Percentiles rank a stretch among this genome's conserved stretches.
These are phyloP conservation scores for Patella ulyssiponensis DNA, from an alignment of 2,888 invertebrate species.

Conservation along the genomic window DNA sequence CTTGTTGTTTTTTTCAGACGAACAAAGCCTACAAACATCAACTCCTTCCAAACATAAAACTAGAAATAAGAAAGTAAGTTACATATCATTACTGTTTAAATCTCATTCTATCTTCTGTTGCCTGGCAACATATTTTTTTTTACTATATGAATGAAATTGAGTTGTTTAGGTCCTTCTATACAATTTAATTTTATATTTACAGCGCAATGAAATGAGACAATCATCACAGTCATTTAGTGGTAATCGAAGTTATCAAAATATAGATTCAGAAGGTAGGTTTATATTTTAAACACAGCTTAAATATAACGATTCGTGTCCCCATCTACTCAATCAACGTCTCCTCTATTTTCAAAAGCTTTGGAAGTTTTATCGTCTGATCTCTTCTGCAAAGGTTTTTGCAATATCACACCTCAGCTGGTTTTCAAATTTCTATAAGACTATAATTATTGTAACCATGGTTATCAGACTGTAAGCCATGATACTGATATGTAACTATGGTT, in stretches of 20 bases:
- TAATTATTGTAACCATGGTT: no score
- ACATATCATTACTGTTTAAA: no score
- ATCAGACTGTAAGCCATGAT: constrained; percentile 11
- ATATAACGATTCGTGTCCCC: no score
- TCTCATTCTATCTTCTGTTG: no score
- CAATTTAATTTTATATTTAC: not conserved
- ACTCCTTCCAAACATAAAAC: constrained; percentile 5
- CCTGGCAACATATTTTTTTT: no score
- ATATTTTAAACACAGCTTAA: no score
- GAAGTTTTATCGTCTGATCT: no score
- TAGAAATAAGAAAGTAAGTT: not conserved
- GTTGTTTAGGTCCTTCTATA: not conserved
- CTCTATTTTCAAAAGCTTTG: constrained; percentile 2
- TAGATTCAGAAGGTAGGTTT: not conserved
- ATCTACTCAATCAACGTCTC: not conserved
- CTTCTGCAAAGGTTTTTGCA: no score
- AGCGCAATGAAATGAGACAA: not conserved
- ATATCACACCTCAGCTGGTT: no score
- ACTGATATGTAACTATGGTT: no score
- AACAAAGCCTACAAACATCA: not conserved
- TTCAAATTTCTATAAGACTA: no score
- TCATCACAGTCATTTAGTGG: constrained; percentile 2
- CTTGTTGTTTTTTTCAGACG: not conserved
- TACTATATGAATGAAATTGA: no score
- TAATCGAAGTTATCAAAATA: not conserved